These are phyloP conservation scores for Seira musarum DNA, from an alignment of 2,888 invertebrate species.

Conservation along the genomic window DNA sequence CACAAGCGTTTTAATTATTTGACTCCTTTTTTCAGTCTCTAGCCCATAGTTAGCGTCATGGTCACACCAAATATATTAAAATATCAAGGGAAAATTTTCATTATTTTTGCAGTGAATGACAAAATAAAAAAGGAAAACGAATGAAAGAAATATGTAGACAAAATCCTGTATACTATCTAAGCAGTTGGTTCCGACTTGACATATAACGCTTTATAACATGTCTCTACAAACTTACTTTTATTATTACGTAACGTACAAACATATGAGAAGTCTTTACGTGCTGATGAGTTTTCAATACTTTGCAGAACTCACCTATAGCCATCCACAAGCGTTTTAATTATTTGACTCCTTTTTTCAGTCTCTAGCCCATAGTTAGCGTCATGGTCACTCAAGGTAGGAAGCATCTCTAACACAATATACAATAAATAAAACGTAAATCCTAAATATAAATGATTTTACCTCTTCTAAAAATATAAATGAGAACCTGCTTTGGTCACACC, in stretches of 20 bases:
- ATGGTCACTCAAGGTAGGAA: slow-evolving; percentile 63
- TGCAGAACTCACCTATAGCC: slow-evolving; percentile 78
- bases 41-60: slow-evolving; percentile 81
- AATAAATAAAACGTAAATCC: background rate
- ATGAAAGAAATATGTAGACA: no score
- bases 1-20: slow-evolving; percentile 90
- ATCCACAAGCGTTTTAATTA: slow-evolving; percentile 88
- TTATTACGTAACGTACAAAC: background rate
- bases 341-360: slow-evolving; percentile 89
- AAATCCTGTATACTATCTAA: background rate
- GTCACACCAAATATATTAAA: slow-evolving; percentile 58
- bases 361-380: slow-evolving; percentile 84
- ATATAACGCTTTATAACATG: no score
- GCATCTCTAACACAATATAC: slow-evolving; percentile 62
- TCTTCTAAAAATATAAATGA: slow-evolving; percentile 22
- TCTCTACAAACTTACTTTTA: no score
- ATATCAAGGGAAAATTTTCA: no score
- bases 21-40: slow-evolving; percentile 90
- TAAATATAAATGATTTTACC: background rate
- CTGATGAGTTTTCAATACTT: slow-evolving; percentile 32
- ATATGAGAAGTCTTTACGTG: background rate
- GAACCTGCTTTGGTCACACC: slow-evolving; percentile 67
- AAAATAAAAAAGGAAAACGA: background rate
- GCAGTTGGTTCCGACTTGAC: no score
- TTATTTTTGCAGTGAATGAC: no score